Percentiles rank a stretch among this genome's conserved stretches.
Conservation (phyloP, 2,888 invertebrate genomes). For the Melinaea marsaeus region DNA sequence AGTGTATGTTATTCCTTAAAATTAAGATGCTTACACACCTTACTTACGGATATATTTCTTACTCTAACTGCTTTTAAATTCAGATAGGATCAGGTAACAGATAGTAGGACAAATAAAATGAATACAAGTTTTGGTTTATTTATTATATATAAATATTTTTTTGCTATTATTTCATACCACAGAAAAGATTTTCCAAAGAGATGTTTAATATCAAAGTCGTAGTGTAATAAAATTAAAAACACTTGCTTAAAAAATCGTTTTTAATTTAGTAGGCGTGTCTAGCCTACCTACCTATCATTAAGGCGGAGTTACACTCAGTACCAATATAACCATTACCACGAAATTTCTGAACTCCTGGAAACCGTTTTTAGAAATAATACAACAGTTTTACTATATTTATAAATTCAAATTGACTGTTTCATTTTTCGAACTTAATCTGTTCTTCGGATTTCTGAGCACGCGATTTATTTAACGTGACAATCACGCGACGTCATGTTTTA, state of each 20-base stretch:
- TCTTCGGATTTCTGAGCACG: slow-evolving; percentile 15
- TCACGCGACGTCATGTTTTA: slow-evolving; percentile 10
- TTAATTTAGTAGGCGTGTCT: slow-evolving; percentile 19
- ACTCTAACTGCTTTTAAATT: too few relatives aligned
- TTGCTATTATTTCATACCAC: too few relatives aligned
- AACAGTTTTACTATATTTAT: slow-evolving; percentile 8
- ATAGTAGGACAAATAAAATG: too few relatives aligned
- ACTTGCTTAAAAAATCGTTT: slow-evolving; percentile 22
- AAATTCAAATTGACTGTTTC: slow-evolving; percentile 11
- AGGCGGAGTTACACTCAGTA: slow-evolving; percentile 22
- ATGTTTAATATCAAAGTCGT: slow-evolving; percentile 6
- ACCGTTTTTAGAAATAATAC: slow-evolving; percentile 10
- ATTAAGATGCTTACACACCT: too few relatives aligned
- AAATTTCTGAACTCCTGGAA: slow-evolving; percentile 16
- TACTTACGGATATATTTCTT: too few relatives aligned
- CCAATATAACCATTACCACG: slow-evolving; percentile 12
- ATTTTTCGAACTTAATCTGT: slow-evolving; percentile 18
- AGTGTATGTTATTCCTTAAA: too few relatives aligned
- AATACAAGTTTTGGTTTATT: too few relatives aligned
- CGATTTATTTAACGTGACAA: slow-evolving; percentile 16
- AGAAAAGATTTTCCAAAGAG: too few relatives aligned
- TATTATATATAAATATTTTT: too few relatives aligned
- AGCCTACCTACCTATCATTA: slow-evolving; percentile 16
- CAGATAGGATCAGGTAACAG: too few relatives aligned
- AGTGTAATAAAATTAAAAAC: background rate